Conservation (phyloP, 2,888 invertebrate species). For the Nephrotoma flavescens region DNA sequence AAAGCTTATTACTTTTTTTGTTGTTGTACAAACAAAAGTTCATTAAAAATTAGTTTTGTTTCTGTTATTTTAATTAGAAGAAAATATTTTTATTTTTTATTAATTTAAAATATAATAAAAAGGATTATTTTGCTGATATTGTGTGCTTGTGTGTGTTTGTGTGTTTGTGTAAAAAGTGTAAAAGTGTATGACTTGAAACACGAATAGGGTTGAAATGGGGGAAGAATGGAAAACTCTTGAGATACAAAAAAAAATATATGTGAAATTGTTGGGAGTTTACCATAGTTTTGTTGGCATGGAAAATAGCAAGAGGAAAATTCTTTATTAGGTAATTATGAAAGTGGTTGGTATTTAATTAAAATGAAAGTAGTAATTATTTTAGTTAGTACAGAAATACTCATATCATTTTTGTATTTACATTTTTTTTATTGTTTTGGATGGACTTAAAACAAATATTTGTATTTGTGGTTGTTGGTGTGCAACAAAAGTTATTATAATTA, state of each 20-base stretch:
- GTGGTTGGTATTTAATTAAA: neutral
- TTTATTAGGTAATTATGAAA: neutral
- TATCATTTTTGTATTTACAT: neutral
- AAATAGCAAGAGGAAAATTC: neutral
- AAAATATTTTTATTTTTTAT: neutral
- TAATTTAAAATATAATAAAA: neutral
- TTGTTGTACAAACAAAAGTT: neutral
- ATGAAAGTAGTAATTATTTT: neutral
- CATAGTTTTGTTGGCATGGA: neutral
- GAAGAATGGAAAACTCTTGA: neutral
- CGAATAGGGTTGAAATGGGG: neutral
- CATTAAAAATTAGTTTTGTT: neutral
- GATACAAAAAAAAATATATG: neutral
- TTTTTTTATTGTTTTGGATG: neutral
- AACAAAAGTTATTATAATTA: too few relatives aligned
- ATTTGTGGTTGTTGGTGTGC: too few relatives aligned
- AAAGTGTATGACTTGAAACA: neutral
- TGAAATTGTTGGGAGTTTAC: neutral
- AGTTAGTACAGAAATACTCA: neutral
- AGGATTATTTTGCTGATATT: neutral
- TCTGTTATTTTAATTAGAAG: neutral
- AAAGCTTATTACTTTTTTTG: neutral
- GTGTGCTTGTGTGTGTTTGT: neutral
- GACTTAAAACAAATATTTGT: neutral
- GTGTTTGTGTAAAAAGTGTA: neutral